A percentile compares a stretch with the other conserved stretches of the same genome.
Conservation (phyloP, 2,797 vertebrate genomes). For the Rhabdophis nuchalis region DNA sequence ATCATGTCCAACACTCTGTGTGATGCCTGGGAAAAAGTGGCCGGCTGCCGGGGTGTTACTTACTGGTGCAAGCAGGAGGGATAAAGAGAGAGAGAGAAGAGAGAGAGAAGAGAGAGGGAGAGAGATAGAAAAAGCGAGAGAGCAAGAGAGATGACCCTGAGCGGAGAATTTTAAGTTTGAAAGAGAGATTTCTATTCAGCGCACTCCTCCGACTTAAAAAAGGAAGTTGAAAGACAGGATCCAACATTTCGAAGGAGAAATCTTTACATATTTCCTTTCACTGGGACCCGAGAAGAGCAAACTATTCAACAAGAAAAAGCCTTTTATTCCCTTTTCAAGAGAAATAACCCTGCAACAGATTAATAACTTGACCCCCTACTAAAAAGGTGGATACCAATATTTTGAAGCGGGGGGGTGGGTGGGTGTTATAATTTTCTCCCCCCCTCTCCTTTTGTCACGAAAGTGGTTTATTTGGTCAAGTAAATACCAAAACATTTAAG, state of each 20-base stretch:
- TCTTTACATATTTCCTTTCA: conserved; percentile 75
- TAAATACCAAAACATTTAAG: conserved; percentile 56
- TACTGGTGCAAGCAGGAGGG: conserved; percentile 67
- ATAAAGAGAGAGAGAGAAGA: conserved; percentile 7
- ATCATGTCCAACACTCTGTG: conserved; percentile 69
- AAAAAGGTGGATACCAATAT: conserved; percentile 60
- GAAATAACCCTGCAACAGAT: conserved; percentile 67
- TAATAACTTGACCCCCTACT: conserved; percentile 64
- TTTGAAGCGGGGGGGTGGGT: conserved; percentile 51
- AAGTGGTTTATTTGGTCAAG: conserved; percentile 50
- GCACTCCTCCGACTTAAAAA: conserved; percentile 73
- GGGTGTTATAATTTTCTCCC: conserved; percentile 9
- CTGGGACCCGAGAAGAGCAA: conserved; percentile 67
- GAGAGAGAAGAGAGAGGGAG: not conserved
- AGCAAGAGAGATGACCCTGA: conserved; percentile 57
- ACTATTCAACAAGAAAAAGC: conserved; percentile 65
- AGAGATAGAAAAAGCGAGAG: conserved; percentile 12
- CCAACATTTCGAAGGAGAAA: conserved; percentile 68
- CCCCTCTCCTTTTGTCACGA: not conserved
- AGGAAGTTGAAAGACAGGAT: conserved; percentile 70
- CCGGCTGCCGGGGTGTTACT: conserved; percentile 50
- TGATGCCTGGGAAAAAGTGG: conserved; percentile 68
- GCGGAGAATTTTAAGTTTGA: conserved; percentile 72
- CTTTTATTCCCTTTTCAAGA: conserved; percentile 72
- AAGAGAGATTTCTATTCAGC: conserved; percentile 72